Evolutionary conservation across 1,140 invertebrate genomes (phyloP), one percentile per base, ranked within the genome.

Genomic region (Drosophila athabasca): DNA sequence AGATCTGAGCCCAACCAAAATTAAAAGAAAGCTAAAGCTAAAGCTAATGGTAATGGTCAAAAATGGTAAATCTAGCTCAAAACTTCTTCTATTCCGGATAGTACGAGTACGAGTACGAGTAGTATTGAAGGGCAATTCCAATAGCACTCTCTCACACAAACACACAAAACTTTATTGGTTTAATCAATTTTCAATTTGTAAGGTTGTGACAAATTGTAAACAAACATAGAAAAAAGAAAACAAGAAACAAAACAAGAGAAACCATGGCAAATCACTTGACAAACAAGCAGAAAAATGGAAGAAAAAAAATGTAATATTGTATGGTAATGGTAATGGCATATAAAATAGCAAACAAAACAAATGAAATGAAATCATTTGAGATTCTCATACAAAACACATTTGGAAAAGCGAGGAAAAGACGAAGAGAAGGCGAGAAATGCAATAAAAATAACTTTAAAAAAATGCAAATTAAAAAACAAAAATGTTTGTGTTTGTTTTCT

Each of bases 151-250:
- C n/a, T 19, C 31, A 68, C 73, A 62, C 54, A 75, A 78, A 67
- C 78, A 65, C 64, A 29, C 49, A 70, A 76, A 39, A 39, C 35
- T 76, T 58, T 90, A 79, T 90, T 90, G 81, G 75, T 79, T 85
- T 82, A 80, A 85, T 90, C 80, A 82, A 90, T 90, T 90, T 90
- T 89, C 90, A 91, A 90, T 90, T 91, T 91, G 90, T 91, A 91
- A 91, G 90, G 90, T 91, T 91, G 90, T 91, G 90, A 91, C 85
- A 91, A 91, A 88, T 90, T 90, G 85, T 88, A 88, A 90, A 90
- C 77, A 90, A 88, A 77, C 72, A 80, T 54, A 79, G 39, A 80
- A 61, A 77, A 69, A 48, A 19, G 53, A 39, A 44, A 52, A 52
- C 29, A 50, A 24, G 44, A 19, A 19, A 19, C 17, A 19, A 64